Evolutionary conservation across 1,140 invertebrate species (phyloP).

Genomic region (Aricia agestis): DNA sequence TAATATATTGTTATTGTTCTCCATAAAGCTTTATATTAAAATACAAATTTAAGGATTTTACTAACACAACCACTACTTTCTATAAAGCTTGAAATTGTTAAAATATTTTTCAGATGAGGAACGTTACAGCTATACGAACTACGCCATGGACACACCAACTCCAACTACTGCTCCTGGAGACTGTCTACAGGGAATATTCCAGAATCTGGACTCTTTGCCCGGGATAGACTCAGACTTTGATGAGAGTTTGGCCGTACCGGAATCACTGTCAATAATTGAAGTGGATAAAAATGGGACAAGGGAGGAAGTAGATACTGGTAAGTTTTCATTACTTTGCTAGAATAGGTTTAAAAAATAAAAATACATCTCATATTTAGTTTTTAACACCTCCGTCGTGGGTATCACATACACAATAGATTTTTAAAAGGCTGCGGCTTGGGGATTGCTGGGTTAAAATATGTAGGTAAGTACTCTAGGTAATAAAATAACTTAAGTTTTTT

Average conservation of each 20-base stretch:
- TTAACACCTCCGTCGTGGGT: too few species aligned
- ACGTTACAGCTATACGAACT: conserved; percentile 65
- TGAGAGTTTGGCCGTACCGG: conserved; percentile 68
- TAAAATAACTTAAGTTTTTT: too few species aligned
- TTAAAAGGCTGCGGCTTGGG: too few species aligned
- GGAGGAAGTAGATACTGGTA: conserved; percentile 50
- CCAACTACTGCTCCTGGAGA: conserved; percentile 47
- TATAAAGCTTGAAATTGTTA: not conserved
- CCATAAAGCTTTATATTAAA: too few species aligned
- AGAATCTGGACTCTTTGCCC: conserved; percentile 54
- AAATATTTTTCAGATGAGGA: conserved; percentile 54
- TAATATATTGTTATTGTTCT: too few species aligned
- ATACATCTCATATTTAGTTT: too few species aligned
- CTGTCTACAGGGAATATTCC: conserved; percentile 57
- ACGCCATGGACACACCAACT: conserved; percentile 65
- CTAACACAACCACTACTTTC: too few species aligned
- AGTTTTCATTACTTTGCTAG: conserved; percentile 20
- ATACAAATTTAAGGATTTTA: too few species aligned
- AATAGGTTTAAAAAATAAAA: too few species aligned
- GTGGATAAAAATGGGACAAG: conserved; percentile 47
- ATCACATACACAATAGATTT: too few species aligned
- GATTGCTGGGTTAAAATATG: too few species aligned
- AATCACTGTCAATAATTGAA: conserved; percentile 65
- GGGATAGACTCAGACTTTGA: conserved; percentile 68
- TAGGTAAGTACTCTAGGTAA: too few species aligned